These are phyloP conservation scores for Melolontha melolontha DNA, from an alignment of 2,888 invertebrate species.

Conservation along the genomic window DNA sequence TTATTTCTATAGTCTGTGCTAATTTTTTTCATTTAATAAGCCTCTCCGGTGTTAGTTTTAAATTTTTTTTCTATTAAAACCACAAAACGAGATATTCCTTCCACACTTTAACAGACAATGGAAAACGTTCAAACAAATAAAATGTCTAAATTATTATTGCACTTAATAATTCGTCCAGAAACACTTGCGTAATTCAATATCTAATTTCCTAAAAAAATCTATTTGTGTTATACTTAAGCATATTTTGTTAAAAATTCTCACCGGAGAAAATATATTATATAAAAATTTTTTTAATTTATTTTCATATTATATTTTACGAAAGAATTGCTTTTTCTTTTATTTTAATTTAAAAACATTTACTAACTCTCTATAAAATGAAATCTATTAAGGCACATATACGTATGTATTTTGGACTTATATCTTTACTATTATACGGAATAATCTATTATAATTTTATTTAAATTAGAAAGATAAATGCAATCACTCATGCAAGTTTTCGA, in stretches of 20 bases:
- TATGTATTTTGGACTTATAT: too few species aligned
- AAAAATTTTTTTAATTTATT: too few species aligned
- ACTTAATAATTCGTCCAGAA: slow-evolving; percentile 2
- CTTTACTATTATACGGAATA: too few species aligned
- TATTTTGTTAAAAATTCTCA: slow-evolving; percentile 1
- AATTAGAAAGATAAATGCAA: too few species aligned
- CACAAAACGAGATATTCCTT: slow-evolving; percentile 22
- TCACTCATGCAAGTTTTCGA: too few species aligned
- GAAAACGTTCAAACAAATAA: background rate
- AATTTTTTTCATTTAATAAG: slow-evolving; percentile 11
- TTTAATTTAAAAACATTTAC: too few species aligned
- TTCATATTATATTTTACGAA: too few species aligned
- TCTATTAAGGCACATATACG: too few species aligned
- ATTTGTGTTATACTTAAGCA: slow-evolving; percentile 5
- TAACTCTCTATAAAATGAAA: too few species aligned
- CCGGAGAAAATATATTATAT: too few species aligned
- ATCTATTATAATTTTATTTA: too few species aligned
- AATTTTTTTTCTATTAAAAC: slow-evolving; percentile 8
- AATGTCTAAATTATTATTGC: slow-evolving; percentile 2
- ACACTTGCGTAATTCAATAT: slow-evolving; percentile 27
- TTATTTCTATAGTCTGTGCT: slow-evolving; percentile 9
- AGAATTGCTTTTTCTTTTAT: too few species aligned
- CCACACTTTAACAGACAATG: slow-evolving; percentile 1
- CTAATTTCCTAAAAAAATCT: slow-evolving; percentile 13
- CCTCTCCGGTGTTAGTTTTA: slow-evolving; percentile 5